Base-by-base conservation (phyloP, 2,888 invertebrate genomes). In the Agrilus cyanescens region DNA sequence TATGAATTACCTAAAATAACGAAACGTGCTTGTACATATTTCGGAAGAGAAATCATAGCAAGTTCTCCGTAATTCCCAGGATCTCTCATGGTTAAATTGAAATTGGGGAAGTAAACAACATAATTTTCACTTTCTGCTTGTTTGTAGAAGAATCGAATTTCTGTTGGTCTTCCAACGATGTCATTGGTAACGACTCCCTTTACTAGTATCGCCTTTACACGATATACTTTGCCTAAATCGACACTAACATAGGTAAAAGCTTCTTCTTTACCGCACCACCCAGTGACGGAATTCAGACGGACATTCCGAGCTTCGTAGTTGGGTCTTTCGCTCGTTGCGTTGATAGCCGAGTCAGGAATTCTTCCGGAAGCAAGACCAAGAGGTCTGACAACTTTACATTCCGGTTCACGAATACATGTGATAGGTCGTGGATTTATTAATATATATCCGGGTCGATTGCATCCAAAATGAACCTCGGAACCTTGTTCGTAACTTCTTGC, bases 181-280 rank as follows among this genome's bases (percentile, higher is more conserved):
- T 93, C 93, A 52, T 91, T 91, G 0, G 93, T 93, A 2, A 94
- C 89, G 5, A 94, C 93, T 40, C 93, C 93, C 68, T 93, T 93
- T 0, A 93, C 90, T 31, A 93, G 71, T 54, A 93, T 90, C 14
- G 90, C 91, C 67, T 91, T 93, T 0, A 94, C 86, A 52, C 93
- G 77, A 63, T 83, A 88, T n/a, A 93, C 82, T 68, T 86, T 83
- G 32, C 94, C 94, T 49, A 96, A 74, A 66, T 96, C 95, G 1
- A 96, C 93, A 58, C 89, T 93, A 6, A 94, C 88, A 57, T 94
- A 95, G 0, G 94, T 94, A 59, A 95, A 94, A 1, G 93, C 87
- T 69, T 95, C 95, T 69, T 89, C 87, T 58, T 91, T 93, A n/a
- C 90, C 90, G 66, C 93, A 93, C 93, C 93, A 94, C 13, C 93